phyloP scores from a whole-genome alignment of 2,888 invertebrate genomes.

The Gonocerus acuteangulatus region DNA sequence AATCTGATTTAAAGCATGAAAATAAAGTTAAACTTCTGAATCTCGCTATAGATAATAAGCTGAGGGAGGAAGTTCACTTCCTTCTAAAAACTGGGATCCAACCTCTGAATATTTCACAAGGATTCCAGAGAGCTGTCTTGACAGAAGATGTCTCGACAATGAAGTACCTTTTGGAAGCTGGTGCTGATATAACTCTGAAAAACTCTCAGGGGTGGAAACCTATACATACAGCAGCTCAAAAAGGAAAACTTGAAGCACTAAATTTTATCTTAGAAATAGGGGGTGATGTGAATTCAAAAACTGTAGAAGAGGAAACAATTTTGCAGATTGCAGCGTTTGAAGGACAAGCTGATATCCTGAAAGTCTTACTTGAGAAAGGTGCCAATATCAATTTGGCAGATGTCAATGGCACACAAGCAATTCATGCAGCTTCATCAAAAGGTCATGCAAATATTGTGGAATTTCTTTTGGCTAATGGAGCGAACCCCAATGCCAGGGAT shows the following conservation, averaged over 20 bases:
- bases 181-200: too few species aligned
- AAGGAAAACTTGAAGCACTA: not conserved
- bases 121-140: too few species aligned
- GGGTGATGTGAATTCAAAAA: not conserved
- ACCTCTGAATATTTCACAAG: too few species aligned
- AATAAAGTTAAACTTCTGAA: too few species aligned
- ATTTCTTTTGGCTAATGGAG: not conserved
- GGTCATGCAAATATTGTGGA: not conserved
- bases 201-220: not conserved
- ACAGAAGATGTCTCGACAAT: too few species aligned
- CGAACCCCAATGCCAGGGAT: not conserved
- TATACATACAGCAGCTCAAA: not conserved
- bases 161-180: too few species aligned
- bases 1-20: too few species aligned
- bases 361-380: not conserved
- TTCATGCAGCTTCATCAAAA: not conserved
- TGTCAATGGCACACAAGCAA: too few species aligned
- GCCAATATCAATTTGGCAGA: not conserved
- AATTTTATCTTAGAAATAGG: not conserved
- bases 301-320: too few species aligned
- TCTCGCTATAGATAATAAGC: too few species aligned
- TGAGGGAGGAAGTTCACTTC: too few species aligned
- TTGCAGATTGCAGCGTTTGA: not conserved
- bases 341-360: not conserved
- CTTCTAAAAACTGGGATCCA: too few species aligned